Evolutionary conservation across 2,888 invertebrate genomes (phyloP), one percentile per base, ranked within the genome.

Genomic region (Sialis fuliginosa): DNA sequence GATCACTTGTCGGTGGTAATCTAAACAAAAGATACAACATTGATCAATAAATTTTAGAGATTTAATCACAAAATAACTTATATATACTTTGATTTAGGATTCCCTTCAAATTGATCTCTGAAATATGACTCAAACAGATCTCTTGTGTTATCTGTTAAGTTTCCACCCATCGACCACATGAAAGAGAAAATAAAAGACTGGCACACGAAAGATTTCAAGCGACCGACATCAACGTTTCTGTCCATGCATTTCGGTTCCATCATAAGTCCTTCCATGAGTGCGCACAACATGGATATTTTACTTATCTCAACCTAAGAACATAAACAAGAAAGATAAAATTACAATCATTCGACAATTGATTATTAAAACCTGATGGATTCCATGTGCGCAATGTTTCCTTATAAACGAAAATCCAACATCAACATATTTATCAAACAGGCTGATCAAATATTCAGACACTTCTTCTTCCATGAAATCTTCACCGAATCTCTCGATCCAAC

Each of bases 101-200:
- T 79, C 22, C 72, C 70, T 57, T 72, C 81, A 57, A 83, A 81
- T 57, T 81, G 77, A 12, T 75, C 66, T 53, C 77, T 73, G 45
- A 87, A 70, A 54, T 75, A 72, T 7, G 71, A 67, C 58, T 91
- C 90, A 53, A 85, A 82, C 5, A 67, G 62, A 45, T 77, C 74
- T 54, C 84, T 74, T 47, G 81, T 77, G 1, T 61, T 57, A 50
- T 90, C 88, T 2, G 71, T 62, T 4, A 88, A 72, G 60, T 91
- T 91, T 0, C 90, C 90, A n/a, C 88, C 89, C 13, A 91, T 64
- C 2, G 82, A 73, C 92, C 92, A 93, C 1, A 89, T 63, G 56
- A 83, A 85, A 43, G 81, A 74, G 66, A 89, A 89, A 33, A 86
- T 67, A 58, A 90, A 92, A 31, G 81, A 75, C 57, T 88, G 84